phyloP scores from a whole-genome alignment of 2,797 vertebrate species.

The Paratrypauchen microcephalus region DNA sequence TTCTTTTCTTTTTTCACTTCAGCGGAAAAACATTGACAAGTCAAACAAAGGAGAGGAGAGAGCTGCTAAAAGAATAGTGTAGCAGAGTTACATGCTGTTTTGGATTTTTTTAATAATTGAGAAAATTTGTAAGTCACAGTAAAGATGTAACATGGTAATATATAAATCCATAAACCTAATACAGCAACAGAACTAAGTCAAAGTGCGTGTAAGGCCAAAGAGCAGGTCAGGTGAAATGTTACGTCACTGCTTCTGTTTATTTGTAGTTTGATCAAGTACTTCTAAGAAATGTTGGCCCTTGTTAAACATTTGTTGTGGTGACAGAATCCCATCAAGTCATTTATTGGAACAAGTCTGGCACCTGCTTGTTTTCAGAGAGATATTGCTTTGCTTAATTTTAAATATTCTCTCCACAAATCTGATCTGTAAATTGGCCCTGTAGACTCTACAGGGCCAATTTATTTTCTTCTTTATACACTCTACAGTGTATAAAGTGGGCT shows the following conservation, averaged over 20 bases:
- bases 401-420: no score
- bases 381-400: no score
- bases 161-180: no score
- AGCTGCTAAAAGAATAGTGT: constrained; percentile 21
- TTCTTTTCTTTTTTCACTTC: constrained; percentile 1
- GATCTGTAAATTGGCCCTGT: no score
- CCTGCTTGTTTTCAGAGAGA: no score
- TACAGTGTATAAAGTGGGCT: no score
- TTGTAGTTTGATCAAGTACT: not conserved
- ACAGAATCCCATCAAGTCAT: not conserved
- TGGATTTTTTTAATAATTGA: not conserved
- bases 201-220: not conserved
- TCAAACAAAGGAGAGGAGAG: constrained; percentile 37
- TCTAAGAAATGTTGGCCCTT: not conserved
- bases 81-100: not conserved
- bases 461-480: no score
- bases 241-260: not conserved
- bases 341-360: no score
- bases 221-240: not conserved
- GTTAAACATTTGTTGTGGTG: not conserved
- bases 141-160: not conserved
- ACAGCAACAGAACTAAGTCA: not conserved
- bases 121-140: not conserved
- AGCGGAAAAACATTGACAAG: constrained; percentile 14
- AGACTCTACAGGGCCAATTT: no score